A percentile compares a stretch with the other conserved stretches of the same genome.
Conservation (phyloP, 1,140 invertebrate genomes). For the Papilio machaon region DNA sequence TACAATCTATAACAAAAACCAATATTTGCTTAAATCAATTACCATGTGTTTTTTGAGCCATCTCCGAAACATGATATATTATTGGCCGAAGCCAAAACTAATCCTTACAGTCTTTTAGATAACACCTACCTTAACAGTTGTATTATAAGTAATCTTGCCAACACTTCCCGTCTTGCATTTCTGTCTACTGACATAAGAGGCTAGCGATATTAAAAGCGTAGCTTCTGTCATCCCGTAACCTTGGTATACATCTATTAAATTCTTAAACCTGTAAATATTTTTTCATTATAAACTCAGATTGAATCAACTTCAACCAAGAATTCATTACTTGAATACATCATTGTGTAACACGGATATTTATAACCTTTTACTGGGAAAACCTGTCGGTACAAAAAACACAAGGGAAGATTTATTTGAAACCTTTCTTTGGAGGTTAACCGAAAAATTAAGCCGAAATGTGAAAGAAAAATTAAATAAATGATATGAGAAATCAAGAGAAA, state of each 20-base stretch:
- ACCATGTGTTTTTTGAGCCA: neutral
- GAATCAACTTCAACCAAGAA: neutral
- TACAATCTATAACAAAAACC: neutral
- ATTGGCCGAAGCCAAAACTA: too few species aligned
- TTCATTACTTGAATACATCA: too few species aligned
- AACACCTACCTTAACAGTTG: slow-evolving; percentile 53
- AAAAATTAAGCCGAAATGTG: too few species aligned
- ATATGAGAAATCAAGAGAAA: too few species aligned
- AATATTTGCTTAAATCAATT: neutral
- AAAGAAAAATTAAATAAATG: too few species aligned
- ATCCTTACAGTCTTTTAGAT: too few species aligned
- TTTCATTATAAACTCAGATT: neutral
- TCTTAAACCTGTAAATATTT: slow-evolving; percentile 56
- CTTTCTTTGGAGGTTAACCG: too few species aligned
- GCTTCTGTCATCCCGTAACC: slow-evolving; percentile 80
- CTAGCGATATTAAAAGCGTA: slow-evolving; percentile 62
- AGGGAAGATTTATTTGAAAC: too few species aligned
- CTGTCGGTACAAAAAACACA: too few species aligned
- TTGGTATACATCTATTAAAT: slow-evolving; percentile 60
- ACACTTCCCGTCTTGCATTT: slow-evolving; percentile 67
- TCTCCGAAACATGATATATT: too few species aligned
- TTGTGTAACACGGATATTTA: neutral
- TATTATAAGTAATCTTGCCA: slow-evolving; percentile 44
- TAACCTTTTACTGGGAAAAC: too few species aligned
- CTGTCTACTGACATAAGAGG: slow-evolving; percentile 11